A percentile compares a stretch with the other conserved stretches of the same genome.
phyloP scores from a whole-genome alignment of 2,888 invertebrate species.

The Cetonia aurata region DNA sequence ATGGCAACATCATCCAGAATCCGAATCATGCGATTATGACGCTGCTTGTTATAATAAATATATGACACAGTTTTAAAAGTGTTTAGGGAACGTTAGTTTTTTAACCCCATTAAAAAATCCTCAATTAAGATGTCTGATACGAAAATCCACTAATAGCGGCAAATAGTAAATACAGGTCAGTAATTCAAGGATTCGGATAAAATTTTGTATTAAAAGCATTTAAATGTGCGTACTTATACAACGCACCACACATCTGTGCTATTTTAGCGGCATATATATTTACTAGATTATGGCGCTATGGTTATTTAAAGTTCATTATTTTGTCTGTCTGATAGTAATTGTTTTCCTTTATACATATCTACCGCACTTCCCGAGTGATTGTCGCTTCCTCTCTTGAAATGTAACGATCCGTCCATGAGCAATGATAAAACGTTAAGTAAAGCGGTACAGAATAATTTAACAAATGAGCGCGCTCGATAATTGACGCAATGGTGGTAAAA shows the following conservation, averaged over 20 bases:
- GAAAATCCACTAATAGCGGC: too few relatives aligned
- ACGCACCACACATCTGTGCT: constrained; percentile 31
- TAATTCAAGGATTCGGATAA: not conserved
- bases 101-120: too few relatives aligned
- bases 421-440: too few relatives aligned
- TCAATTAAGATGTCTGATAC: too few relatives aligned
- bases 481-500: constrained; percentile 4
- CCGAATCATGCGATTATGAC: too few relatives aligned
- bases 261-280: constrained; percentile 15
- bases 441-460: constrained; percentile 8
- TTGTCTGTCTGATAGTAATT: constrained; percentile 10
- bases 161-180: too few relatives aligned
- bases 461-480: constrained; percentile 12
- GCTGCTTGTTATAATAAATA: too few relatives aligned
- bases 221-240: constrained; percentile 20
- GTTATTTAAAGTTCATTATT: constrained; percentile 4
- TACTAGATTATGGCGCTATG: not conserved
- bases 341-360: constrained; percentile 21
- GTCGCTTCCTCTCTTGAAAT: constrained; percentile 15
- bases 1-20: too few relatives aligned
- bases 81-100: too few relatives aligned
- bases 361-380: constrained; percentile 28
- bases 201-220: not conserved
- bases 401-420: not conserved
- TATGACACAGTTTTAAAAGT: too few relatives aligned